These are phyloP conservation scores for Brachionus calyciflorus DNA, from an alignment of 1,140 invertebrate genomes.

Conservation along the genomic window DNA sequence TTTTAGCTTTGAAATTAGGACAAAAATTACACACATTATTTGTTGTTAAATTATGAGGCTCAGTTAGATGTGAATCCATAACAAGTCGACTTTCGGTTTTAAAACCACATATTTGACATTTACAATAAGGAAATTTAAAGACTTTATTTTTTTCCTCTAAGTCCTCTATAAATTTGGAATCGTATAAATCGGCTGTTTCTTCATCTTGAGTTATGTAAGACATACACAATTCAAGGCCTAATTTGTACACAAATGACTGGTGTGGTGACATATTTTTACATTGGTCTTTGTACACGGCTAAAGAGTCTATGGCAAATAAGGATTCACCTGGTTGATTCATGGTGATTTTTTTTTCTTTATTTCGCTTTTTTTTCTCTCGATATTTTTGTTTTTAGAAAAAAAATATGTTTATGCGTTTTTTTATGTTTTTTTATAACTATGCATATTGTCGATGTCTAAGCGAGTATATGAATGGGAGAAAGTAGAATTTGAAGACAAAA, in stretches of 20 bases:
- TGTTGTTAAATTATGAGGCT: constrained; percentile 14
- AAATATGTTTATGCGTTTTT: constrained; percentile 3
- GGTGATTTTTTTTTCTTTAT: too few relatives aligned
- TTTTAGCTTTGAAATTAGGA: not conserved
- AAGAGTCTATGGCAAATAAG: not conserved
- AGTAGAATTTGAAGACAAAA: not conserved
- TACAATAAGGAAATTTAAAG: not conserved
- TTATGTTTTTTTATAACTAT: too few relatives aligned
- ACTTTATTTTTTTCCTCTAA: not conserved
- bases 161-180: not conserved
- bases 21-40: constrained; percentile 30
- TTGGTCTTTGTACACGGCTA: not conserved
- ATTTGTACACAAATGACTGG: not conserved
- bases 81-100: constrained; percentile 12
- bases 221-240: constrained; percentile 11
- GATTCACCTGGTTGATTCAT: not conserved
- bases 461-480: not conserved
- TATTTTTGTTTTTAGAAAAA: too few relatives aligned
- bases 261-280: not conserved
- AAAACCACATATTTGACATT: constrained; percentile 30
- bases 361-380: too few relatives aligned
- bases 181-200: not conserved
- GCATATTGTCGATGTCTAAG: too few relatives aligned
- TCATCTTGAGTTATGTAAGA: not conserved
- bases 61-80: constrained; percentile 23